Base-by-base conservation (phyloP, 2,888 invertebrate genomes). In the Apeira syringaria region DNA sequence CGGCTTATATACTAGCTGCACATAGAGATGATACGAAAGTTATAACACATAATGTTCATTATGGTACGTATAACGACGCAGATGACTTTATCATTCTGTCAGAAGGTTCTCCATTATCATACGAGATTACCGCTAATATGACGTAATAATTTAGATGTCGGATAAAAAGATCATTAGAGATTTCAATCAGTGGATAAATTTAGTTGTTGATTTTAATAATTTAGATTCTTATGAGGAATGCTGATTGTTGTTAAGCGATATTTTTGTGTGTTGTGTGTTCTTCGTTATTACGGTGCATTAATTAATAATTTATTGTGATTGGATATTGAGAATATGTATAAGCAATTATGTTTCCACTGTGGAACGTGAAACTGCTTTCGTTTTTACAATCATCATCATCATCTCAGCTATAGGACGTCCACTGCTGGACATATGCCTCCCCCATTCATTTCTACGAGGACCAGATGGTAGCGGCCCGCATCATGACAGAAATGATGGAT, bases 31-130 rank as follows among this genome's bases (percentile, higher is more conserved):
- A 77, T 76, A 80, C 64, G 75, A 84, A 85, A 83, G 85, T 86
- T 85, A n/a, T 84, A 86, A 86, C 83, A 84, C 74, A 76, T 74
- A 66, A 67, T 74, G 76, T 79, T 84, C 80, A 86, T 85, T 85
- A 84, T 77, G 76, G 73, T 68, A 71, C 65, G 74, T 78, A 82
- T 83, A 82, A 80, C 74, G 74, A 77, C 64, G 66, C 62, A 76
- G 78, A 86, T 82, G 86, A 80, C 84, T 85, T 74, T 83, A 86
- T 85, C 83, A 78, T 80, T 83, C 74, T 76, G 64, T 52, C 56
- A 52, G 56, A 58, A 47, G 55, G 50, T 74, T 83, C 56, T 79
- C 82, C 82, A 83, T 79, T 81, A 65, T 70, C 58, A 58, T 59
- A 72, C 72, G 73, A 62, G 59, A 65, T 65, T 64, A 56, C 55